Base-by-base conservation (phyloP, 2,888 invertebrate genomes). In the Lepidochrysops patricia region DNA sequence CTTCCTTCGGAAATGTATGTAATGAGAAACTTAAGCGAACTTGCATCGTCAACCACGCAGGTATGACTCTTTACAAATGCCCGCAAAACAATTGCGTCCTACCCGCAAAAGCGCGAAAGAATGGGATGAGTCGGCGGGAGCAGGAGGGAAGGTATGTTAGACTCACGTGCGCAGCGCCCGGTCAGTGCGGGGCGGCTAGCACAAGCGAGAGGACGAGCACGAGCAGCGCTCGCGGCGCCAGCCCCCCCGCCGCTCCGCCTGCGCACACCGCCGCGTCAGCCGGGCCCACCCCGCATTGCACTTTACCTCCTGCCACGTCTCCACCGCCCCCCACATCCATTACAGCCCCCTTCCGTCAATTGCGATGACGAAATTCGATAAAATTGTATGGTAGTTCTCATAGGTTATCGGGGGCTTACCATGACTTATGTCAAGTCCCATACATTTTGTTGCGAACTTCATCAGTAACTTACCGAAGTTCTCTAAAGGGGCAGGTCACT, bases 141-240 rank as follows among this genome's bases (percentile, higher is more conserved):
- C 66, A 57, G 64, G 64, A 57, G 61, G 66, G 66, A 64, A 64
- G 66, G 62, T 61, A 67, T 66, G 66, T 67, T 65, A 73, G 81
- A 90, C 84, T 83, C 85, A 87, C 87, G 83, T 84, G 79, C 75
- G 81, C 78, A 72, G 72, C 80, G 82, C 81, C 82, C 83, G 83
- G 84, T 86, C 84, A 86, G 83, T 79, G 84, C 83, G 85, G 79
- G 80, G 79, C 85, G 78, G 77, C 73, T 71, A 75, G 76, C 74
- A 78, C 86, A 77, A 85, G 85, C 80, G 78, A 75, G 74, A 85
- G 80, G 74, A 75, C 78, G 78, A 80, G 67, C 70, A 80, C n/a
- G 81, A 68, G 78, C 76, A 77, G 76, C 77, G 78, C n/a, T n/a
- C 77, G 79, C 75, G 82, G 75, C 78, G 70, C 67, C 74, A 73